Conservation (phyloP, 2,888 invertebrate genomes). For the Phorcus lineatus region DNA sequence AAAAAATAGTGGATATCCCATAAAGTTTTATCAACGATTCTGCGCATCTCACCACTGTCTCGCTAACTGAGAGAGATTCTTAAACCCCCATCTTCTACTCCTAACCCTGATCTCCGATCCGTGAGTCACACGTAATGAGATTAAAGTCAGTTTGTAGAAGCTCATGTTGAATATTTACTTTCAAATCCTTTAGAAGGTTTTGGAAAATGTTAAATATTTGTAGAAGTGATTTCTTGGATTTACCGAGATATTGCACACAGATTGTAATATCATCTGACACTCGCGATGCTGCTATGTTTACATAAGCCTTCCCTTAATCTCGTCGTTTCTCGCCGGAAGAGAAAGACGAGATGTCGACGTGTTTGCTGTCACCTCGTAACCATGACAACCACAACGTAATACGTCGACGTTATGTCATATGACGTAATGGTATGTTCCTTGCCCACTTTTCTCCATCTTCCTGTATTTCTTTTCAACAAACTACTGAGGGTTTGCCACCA, state of each 20-base stretch:
- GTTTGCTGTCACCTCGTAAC: not conserved
- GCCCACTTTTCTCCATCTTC: not conserved
- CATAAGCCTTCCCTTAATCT: not conserved
- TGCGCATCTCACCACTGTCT: too few relatives aligned
- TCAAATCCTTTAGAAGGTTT: too few relatives aligned
- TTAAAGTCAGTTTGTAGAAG: too few relatives aligned
- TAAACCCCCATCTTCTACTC: too few relatives aligned
- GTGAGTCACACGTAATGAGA: too few relatives aligned
- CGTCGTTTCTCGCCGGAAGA: not conserved
- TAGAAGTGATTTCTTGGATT: not conserved
- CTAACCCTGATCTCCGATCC: too few relatives aligned
- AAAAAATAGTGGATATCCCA: too few relatives aligned
- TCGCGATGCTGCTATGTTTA: not conserved
- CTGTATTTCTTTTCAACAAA: too few relatives aligned
- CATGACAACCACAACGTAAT: not conserved
- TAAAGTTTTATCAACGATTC: too few relatives aligned
- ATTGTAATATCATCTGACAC: constrained; percentile 12
- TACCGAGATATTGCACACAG: not conserved
- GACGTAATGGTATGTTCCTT: not conserved
- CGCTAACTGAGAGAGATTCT: too few relatives aligned
- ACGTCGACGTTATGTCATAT: not conserved
- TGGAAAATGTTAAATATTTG: constrained; percentile 2
- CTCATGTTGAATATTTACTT: too few relatives aligned
- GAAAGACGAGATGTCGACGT: not conserved
- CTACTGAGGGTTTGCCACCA: too few relatives aligned